Percentiles rank a stretch among this genome's conserved stretches.
Conservation (phyloP, 2,888 invertebrate species). For the Antheraea assamensis region DNA sequence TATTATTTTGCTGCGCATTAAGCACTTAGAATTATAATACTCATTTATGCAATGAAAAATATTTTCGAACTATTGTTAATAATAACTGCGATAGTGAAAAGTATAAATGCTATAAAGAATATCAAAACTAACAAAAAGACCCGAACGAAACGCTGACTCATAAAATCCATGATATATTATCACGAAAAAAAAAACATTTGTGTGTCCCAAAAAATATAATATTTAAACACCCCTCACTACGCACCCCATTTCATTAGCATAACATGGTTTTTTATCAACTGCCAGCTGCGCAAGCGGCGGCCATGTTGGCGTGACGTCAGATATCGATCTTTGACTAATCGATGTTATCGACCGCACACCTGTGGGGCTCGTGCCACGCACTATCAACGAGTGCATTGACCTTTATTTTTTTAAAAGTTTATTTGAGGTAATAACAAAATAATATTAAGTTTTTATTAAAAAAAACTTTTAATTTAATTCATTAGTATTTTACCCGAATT, state of each 20-base stretch:
- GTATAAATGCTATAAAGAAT: neutral
- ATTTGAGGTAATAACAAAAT: neutral
- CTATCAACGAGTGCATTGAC: constrained; percentile 69
- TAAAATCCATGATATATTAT: neutral
- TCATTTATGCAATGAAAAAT: no score
- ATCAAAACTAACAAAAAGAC: neutral
- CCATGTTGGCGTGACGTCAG: constrained; percentile 71
- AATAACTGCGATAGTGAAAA: neutral
- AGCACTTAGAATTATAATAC: no score
- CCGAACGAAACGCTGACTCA: neutral
- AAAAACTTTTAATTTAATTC: neutral
- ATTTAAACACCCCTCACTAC: constrained; percentile 43
- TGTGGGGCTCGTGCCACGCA: constrained; percentile 64
- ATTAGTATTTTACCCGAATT: neutral
- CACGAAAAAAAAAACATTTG: constrained; percentile 23
- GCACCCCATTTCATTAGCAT: constrained; percentile 62
- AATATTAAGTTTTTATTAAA: neutral
- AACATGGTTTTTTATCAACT: constrained; percentile 37
- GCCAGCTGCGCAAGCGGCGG: constrained; percentile 71
- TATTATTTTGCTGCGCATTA: no score
- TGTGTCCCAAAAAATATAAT: constrained; percentile 27
- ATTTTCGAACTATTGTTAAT: neutral
- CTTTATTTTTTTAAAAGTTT: constrained; percentile 43
- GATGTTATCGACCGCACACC: constrained; percentile 76
- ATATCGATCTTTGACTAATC: constrained; percentile 69